phyloP scores from a whole-genome alignment of 1,140 invertebrate species.

The Protaetia brevitarsis region DNA sequence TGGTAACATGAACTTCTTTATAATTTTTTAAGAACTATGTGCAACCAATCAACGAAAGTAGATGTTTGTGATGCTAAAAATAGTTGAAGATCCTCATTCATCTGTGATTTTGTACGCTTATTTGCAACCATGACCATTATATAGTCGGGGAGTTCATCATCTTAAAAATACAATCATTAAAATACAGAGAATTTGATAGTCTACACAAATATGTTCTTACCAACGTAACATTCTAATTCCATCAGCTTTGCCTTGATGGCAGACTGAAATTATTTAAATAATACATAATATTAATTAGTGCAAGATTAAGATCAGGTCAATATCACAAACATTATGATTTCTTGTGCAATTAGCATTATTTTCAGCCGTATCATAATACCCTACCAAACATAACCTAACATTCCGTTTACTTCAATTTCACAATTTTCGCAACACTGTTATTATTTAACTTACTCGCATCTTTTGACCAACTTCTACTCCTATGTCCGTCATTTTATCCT shows the following conservation, averaged over 20 bases:
- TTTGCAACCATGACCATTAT: conserved; percentile 98
- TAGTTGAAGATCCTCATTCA: conserved; percentile 86
- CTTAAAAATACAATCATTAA: conserved; percentile 48
- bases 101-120: conserved; percentile 84
- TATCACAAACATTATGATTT: neutral
- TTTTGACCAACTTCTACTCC: conserved; percentile 63
- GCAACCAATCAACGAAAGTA: conserved; percentile 87
- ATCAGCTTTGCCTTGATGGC: conserved; percentile 93
- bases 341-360: neutral
- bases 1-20: conserved; percentile 77
- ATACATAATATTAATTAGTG: conserved; percentile 41
- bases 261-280: conserved; percentile 60
- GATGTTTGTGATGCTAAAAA: conserved; percentile 84
- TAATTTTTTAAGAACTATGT: conserved; percentile 82
- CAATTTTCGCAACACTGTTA: neutral
- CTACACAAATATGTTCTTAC: conserved; percentile 53
- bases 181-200: neutral
- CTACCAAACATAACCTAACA: conserved; percentile 32
- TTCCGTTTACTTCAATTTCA: conserved; percentile 9
- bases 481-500: conserved; percentile 41
- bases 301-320: conserved; percentile 23
- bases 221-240: conserved; percentile 81
- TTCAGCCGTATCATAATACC: conserved; percentile 22
- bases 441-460: conserved; percentile 58
- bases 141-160: conserved; percentile 95